Percentiles rank a stretch among this genome's conserved stretches.
Conservation (phyloP, 2,113 vertebrate species). For the Mellivora capensis region DNA sequence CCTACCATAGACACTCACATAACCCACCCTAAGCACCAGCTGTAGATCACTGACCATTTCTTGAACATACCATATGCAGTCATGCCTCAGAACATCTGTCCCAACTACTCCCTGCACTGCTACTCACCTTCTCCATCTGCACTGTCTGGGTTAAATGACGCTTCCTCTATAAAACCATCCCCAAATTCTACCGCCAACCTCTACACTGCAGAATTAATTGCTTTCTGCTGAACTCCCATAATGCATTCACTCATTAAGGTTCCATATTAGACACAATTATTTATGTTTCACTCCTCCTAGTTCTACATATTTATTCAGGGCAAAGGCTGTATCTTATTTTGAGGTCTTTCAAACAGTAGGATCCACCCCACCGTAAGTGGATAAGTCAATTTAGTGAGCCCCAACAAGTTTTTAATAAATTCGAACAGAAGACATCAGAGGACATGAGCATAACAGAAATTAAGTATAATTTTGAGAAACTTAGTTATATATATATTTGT, state of each 20-base stretch:
- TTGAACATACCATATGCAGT: not conserved
- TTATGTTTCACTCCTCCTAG: not conserved
- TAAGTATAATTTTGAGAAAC: slow-evolving; percentile 14
- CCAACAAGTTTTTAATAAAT: not conserved
- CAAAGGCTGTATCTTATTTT: not conserved
- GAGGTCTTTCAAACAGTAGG: not conserved
- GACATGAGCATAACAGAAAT: not conserved
- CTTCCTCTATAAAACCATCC: not conserved
- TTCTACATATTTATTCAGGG: not conserved
- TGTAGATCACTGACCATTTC: not conserved
- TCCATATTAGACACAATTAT: not conserved
- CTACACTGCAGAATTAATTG: not conserved
- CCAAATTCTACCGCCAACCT: not conserved
- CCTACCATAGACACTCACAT: not conserved
- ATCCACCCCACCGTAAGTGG: not conserved
- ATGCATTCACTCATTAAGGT: not conserved
- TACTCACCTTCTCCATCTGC: not conserved
- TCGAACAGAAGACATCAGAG: not conserved
- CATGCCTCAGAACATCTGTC: not conserved
- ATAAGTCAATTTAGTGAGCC: not conserved
- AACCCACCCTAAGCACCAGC: not conserved
- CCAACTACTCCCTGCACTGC: not conserved
- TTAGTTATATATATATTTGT: not conserved
- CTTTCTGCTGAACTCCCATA: not conserved
- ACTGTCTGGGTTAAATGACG: not conserved